phyloP scores from a whole-genome alignment of 2,888 invertebrate species.

The Neocrepidodera transversa region DNA sequence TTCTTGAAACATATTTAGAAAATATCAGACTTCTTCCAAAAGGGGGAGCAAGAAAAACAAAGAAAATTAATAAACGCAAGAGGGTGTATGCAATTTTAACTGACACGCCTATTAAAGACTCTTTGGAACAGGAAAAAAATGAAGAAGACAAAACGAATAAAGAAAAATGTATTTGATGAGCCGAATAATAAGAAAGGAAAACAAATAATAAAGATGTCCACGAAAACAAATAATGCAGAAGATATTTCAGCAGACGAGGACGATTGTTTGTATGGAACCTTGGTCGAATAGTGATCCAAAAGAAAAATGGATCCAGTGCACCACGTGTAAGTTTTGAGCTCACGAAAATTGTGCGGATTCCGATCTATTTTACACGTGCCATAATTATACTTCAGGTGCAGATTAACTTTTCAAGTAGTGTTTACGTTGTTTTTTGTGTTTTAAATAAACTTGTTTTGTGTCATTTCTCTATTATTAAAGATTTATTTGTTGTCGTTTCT shows the following conservation, averaged over 20 bases:
- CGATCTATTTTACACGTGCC: not conserved
- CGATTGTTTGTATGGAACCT: conserved; percentile 3
- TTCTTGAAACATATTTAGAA: too few species aligned
- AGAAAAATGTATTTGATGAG: not conserved
- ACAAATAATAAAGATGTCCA: too few species aligned
- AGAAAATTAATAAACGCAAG: too few species aligned
- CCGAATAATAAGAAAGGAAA: not conserved
- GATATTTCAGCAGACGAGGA: conserved; percentile 7
- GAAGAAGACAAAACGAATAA: not conserved
- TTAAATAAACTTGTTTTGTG: too few species aligned
- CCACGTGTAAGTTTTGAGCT: not conserved
- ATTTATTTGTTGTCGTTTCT: too few species aligned
- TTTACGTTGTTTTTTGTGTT: too few species aligned
- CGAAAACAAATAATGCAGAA: conserved; percentile 1
- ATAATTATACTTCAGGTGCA: not conserved
- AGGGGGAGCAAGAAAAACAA: too few species aligned
- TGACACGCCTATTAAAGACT: too few species aligned
- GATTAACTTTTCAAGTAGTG: too few species aligned
- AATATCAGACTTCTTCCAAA: too few species aligned
- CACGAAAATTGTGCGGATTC: not conserved
- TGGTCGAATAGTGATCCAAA: conserved; percentile 2
- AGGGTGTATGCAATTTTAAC: too few species aligned
- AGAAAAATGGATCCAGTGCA: conserved; percentile 12
- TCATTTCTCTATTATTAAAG: too few species aligned
- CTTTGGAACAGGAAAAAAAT: not conserved